Conservation (phyloP, 2,888 invertebrate genomes). For the Laothoe populi region DNA sequence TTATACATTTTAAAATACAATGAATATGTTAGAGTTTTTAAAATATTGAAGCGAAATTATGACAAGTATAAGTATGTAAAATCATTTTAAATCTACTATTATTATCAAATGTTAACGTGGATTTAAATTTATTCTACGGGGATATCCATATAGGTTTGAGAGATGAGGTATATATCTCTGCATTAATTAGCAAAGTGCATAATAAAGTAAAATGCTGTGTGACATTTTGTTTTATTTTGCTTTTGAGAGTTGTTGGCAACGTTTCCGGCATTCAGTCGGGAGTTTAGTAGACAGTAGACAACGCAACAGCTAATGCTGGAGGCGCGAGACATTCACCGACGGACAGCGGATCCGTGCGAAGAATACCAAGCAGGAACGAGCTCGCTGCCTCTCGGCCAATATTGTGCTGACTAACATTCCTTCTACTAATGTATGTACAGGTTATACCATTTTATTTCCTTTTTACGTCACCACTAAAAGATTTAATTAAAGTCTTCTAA, state of each 20-base stretch:
- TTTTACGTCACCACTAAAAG: constrained; percentile 45
- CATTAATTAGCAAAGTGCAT: constrained; percentile 15
- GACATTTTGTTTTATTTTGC: constrained; percentile 2
- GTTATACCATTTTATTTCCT: constrained; percentile 57
- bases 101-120: neutral
- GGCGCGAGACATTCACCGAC: constrained; percentile 56
- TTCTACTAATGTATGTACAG: constrained; percentile 63
- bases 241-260: constrained; percentile 14
- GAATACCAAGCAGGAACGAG: constrained; percentile 70
- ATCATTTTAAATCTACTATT: neutral
- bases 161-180: neutral
- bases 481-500: constrained; percentile 37
- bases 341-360: constrained; percentile 49
- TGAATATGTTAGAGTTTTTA: no score
- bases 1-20: neutral
- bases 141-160: neutral
- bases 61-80: neutral
- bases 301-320: constrained; percentile 49
- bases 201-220: constrained; percentile 4
- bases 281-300: constrained; percentile 33
- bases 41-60: no score
- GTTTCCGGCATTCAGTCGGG: constrained; percentile 4
- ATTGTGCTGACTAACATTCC: constrained; percentile 75
- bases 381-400: constrained; percentile 57
- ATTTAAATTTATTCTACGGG: neutral